A percentile compares a stretch with the other conserved stretches of the same genome.
Conservation (phyloP, 1,140 invertebrate genomes). For the Gryon sp. region DNA sequence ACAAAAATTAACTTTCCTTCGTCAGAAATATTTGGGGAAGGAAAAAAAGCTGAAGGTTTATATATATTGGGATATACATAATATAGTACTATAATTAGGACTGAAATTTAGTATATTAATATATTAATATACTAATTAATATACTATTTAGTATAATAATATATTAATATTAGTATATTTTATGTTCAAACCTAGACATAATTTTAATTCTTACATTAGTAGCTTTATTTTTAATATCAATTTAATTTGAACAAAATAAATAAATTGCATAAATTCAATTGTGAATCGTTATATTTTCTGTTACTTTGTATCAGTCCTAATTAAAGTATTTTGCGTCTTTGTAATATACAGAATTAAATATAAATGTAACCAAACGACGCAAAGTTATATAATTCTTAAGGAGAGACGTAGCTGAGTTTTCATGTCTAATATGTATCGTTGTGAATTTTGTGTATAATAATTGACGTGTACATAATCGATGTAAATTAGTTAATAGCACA, state of each 20-base stretch:
- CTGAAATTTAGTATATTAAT: conserved; percentile 13
- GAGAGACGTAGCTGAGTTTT: conserved; percentile 66
- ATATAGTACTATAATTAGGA: conserved; percentile 43
- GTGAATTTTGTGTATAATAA: conserved; percentile 60
- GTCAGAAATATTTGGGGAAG: conserved; percentile 36
- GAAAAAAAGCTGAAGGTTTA: conserved; percentile 48
- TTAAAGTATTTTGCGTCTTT: conserved; percentile 61
- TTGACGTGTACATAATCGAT: conserved; percentile 63
- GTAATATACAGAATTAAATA: conserved; percentile 68
- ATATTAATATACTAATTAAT: no score
- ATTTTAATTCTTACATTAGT: no score
- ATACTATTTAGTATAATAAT: no score
- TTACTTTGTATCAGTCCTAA: conserved; percentile 22
- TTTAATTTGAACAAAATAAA: no score
- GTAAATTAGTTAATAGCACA: conserved; percentile 61
- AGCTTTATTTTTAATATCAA: no score
- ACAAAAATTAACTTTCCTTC: conserved; percentile 28
- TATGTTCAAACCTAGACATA: no score
- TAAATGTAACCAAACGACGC: conserved; percentile 66
- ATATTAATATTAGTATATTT: no score
- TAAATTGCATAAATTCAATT: no score
- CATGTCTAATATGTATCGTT: conserved; percentile 51
- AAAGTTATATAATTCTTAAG: conserved; percentile 62
- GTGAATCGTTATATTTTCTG: no score
- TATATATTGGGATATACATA: conserved; percentile 41